Conservation (phyloP, 2,888 invertebrate genomes). For the Alloplasta piceator region DNA sequence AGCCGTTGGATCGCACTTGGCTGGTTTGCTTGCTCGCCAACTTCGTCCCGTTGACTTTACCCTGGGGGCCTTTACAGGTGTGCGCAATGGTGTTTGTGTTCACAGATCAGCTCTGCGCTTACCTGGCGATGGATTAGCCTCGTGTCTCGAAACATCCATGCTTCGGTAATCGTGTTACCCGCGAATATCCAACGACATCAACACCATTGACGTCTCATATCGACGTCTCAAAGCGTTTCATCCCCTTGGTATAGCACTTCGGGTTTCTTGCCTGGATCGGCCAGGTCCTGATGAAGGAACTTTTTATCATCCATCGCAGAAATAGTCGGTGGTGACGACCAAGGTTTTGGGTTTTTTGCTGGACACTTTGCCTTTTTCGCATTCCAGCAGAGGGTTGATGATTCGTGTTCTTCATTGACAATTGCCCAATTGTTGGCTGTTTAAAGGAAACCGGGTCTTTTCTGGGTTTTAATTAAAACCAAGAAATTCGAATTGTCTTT, state of each 20-base stretch:
- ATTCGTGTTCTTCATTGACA: too few relatives aligned
- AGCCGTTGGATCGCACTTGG: constrained; percentile 12
- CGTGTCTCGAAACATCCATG: constrained; percentile 39
- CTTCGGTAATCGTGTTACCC: constrained; percentile 48
- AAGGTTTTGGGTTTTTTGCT: constrained; percentile 34
- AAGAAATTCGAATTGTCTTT: too few relatives aligned
- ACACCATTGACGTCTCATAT: constrained; percentile 9
- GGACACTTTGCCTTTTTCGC: constrained; percentile 2
- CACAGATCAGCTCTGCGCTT: background rate
- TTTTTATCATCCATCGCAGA: constrained; percentile 20
- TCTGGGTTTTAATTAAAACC: too few relatives aligned
- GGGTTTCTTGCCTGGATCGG: constrained; percentile 20
- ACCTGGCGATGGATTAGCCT: background rate
- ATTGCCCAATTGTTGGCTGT: too few relatives aligned
- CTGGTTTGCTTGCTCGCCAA: constrained; percentile 40
- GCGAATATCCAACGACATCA: constrained; percentile 41
- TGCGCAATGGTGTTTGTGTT: background rate
- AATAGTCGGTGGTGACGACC: constrained; percentile 44
- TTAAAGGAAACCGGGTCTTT: too few relatives aligned
- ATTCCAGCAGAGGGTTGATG: too few relatives aligned
- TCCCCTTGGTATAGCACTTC: constrained; percentile 31
- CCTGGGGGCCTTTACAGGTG: too few relatives aligned
- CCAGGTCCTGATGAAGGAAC: background rate
- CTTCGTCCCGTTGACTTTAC: constrained; percentile 2
- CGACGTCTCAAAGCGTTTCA: constrained; percentile 36